A percentile compares a stretch with the other conserved stretches of the same genome.
These are phyloP conservation scores for Natator depressus DNA, from an alignment of 2,113 vertebrate species.

Conservation along the genomic window DNA sequence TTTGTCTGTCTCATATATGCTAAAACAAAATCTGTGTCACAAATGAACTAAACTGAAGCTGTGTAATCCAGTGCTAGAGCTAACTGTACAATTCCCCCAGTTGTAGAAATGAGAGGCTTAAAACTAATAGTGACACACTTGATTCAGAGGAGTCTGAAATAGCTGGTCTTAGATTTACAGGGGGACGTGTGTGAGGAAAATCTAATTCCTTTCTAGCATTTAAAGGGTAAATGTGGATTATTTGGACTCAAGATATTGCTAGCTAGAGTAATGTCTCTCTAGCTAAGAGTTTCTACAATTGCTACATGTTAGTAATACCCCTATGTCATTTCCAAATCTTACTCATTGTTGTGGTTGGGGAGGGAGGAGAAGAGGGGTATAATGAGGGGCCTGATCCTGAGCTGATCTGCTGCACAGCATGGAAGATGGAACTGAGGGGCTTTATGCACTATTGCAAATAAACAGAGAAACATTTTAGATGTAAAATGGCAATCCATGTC, in stretches of 20 bases:
- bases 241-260: neutral
- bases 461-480: neutral
- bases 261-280: neutral
- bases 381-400: neutral
- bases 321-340: neutral
- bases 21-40: neutral
- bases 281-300: neutral
- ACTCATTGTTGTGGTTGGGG: neutral
- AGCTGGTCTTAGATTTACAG: neutral
- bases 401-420: neutral
- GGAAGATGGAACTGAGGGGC: neutral
- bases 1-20: neutral
- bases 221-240: neutral
- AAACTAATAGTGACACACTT: neutral
- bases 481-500: neutral
- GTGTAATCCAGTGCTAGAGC: neutral
- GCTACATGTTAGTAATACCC: neutral
- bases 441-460: neutral
- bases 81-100: neutral
- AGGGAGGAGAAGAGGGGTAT: neutral
- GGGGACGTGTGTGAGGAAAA: neutral
- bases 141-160: neutral
- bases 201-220: neutral
- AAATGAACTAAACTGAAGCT: neutral
- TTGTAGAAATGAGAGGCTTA: neutral